Conservation (phyloP, 1,140 invertebrate genomes). For the Eriosoma lanigerum region DNA sequence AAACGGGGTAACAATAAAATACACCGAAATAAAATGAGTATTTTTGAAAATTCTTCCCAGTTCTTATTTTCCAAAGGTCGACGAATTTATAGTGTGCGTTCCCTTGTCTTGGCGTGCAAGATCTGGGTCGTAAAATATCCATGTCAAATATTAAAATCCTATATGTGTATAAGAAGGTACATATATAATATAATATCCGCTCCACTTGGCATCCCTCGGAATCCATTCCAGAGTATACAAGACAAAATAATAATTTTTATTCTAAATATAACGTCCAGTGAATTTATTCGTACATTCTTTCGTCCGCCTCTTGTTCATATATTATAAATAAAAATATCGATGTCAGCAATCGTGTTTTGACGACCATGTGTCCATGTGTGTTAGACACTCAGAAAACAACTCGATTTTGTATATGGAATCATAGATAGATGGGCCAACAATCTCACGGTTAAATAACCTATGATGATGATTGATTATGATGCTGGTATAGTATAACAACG, state of each 20-base stretch:
- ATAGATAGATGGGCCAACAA: too few relatives aligned
- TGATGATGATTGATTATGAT: neutral
- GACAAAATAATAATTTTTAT: constrained; percentile 3
- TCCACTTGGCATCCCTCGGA: constrained; percentile 22
- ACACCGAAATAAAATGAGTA: constrained; percentile 8
- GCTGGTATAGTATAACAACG: neutral
- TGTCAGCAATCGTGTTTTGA: neutral
- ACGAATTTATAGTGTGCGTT: constrained; percentile 18
- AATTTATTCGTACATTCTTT: neutral
- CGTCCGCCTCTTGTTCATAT: neutral
- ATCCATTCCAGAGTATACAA: neutral
- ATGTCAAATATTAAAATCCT: constrained; percentile 35
- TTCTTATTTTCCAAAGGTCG: neutral
- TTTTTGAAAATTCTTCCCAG: neutral
- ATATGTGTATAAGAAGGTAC: constrained; percentile 11
- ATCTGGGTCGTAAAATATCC: constrained; percentile 32
- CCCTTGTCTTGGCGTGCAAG: neutral
- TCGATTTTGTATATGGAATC: too few relatives aligned
- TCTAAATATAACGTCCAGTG: constrained; percentile 22
- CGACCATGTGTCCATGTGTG: neutral
- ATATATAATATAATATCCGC: too few relatives aligned
- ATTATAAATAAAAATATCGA: too few relatives aligned
- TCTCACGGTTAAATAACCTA: too few relatives aligned
- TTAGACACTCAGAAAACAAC: neutral
- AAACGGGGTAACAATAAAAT: too few relatives aligned